phyloP scores from a whole-genome alignment of 2,113 vertebrate species.

The Polypterus bichir region DNA sequence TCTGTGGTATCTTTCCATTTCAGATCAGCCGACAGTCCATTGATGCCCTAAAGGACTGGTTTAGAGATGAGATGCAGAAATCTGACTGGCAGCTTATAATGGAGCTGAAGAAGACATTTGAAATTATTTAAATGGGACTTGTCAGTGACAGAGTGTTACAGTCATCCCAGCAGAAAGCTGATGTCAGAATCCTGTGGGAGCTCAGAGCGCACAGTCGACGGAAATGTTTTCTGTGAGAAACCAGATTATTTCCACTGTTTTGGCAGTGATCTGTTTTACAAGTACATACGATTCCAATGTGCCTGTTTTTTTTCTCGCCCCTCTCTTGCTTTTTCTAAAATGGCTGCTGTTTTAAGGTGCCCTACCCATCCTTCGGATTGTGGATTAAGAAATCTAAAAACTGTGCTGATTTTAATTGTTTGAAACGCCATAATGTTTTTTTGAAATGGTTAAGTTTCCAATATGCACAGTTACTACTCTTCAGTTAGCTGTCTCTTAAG shows the following conservation, averaged over 20 bases:
- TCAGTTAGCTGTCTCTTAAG: too few species aligned
- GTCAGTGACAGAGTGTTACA: conserved; percentile 13
- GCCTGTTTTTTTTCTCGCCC: conserved; percentile 51
- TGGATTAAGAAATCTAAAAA: too few species aligned
- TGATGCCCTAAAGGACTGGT: conserved; percentile 96
- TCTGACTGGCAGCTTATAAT: conserved; percentile 96
- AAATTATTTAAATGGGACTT: conserved; percentile 76
- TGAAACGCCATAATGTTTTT: too few species aligned
- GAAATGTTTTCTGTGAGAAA: conserved; percentile 81
- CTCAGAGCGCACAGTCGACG: conserved; percentile 2
- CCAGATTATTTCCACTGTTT: conserved; percentile 79
- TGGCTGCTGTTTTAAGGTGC: conserved; percentile 1
- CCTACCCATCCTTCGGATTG: conserved; percentile 14
- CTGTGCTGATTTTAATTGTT: too few species aligned
- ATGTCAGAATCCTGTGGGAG: conserved; percentile 9
- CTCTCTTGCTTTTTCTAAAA: conserved; percentile 6
- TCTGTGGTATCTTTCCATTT: conserved; percentile 8
- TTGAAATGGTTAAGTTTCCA: too few species aligned
- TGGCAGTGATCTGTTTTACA: conserved; percentile 72
- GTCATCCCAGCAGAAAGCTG: not conserved
- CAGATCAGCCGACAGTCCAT: conserved; percentile 95
- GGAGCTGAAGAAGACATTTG: conserved; percentile 96
- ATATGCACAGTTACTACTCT: too few species aligned
- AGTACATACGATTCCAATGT: conserved; percentile 63
- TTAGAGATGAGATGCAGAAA: conserved; percentile 95